Evolutionary conservation across 2,797 vertebrate species (phyloP).

Genomic region (Lateolabrax maculatus): DNA sequence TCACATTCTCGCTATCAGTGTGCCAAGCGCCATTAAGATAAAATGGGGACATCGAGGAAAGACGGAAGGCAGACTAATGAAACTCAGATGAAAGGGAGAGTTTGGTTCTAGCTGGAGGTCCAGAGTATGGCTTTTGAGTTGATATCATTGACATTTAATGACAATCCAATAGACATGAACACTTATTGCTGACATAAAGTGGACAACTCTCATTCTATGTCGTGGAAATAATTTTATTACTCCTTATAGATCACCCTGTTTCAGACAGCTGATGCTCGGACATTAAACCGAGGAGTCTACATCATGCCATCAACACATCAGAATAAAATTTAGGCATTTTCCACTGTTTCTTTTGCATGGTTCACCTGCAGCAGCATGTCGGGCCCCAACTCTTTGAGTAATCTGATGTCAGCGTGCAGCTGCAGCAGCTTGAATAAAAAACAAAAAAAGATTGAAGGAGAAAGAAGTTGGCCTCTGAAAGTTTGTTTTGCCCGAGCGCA

Average conservation of each 20-base stretch:
- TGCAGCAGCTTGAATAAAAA: slow-evolving; percentile 42
- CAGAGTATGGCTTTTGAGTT: slow-evolving; percentile 46
- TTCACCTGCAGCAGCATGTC: slow-evolving; percentile 37
- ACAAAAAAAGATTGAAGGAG: slow-evolving; percentile 23
- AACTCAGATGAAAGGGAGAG: slow-evolving; percentile 43
- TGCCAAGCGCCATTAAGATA: slow-evolving; percentile 79
- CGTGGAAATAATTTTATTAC: slow-evolving; percentile 41
- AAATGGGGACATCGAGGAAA: slow-evolving; percentile 69
- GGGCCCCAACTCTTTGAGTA: slow-evolving; percentile 43
- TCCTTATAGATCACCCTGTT: slow-evolving; percentile 8
- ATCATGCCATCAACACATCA: not conserved
- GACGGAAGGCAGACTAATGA: slow-evolving; percentile 70
- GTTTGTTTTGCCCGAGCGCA: slow-evolving; percentile 67
- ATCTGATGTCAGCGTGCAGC: slow-evolving; percentile 67
- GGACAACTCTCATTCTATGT: slow-evolving; percentile 45
- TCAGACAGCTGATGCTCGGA: slow-evolving; percentile 12
- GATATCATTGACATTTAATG: slow-evolving; percentile 64
- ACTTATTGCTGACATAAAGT: slow-evolving; percentile 42
- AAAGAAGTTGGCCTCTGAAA: slow-evolving; percentile 35
- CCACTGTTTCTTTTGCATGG: slow-evolving; percentile 3
- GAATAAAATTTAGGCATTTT: not conserved
- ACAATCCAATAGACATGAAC: slow-evolving; percentile 54
- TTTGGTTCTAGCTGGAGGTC: slow-evolving; percentile 56
- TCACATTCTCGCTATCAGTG: slow-evolving; percentile 73
- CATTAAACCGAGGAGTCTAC: not conserved